A percentile compares a stretch with the other conserved stretches of the same genome.
phyloP scores from a whole-genome alignment of 1,140 invertebrate genomes.

The Vanessa atalanta region DNA sequence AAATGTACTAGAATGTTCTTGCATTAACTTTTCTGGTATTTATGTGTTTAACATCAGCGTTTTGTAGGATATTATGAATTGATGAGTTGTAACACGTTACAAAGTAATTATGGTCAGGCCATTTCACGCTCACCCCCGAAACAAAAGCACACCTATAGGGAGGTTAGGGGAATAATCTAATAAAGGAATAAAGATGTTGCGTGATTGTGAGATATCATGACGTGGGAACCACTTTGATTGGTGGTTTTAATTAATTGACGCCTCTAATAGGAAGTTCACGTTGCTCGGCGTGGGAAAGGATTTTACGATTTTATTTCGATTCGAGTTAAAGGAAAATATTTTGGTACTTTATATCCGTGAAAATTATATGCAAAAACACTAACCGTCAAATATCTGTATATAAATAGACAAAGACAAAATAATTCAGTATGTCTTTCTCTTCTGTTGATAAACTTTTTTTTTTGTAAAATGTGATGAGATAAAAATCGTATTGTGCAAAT shows the following conservation, averaged over 20 bases:
- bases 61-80: conserved; percentile 33
- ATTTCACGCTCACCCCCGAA: conserved; percentile 76
- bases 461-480: too few relatives aligned
- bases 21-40: too few relatives aligned
- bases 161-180: conserved; percentile 61
- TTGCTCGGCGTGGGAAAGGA: conserved; percentile 57
- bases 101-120: conserved; percentile 60
- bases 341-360: too few relatives aligned
- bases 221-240: conserved; percentile 78
- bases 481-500: too few relatives aligned
- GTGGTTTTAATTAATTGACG: conserved; percentile 71
- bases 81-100: conserved; percentile 49
- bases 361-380: too few relatives aligned
- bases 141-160: conserved; percentile 51
- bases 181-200: conserved; percentile 78
- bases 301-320: conserved; percentile 32
- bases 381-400: too few relatives aligned
- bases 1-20: too few relatives aligned
- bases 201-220: conserved; percentile 75
- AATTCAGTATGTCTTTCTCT: too few relatives aligned
- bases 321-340: too few relatives aligned
- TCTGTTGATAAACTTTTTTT: too few relatives aligned
- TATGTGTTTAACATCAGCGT: neutral
- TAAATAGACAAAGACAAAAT: too few relatives aligned
- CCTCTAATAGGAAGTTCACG: conserved; percentile 49